Percentiles rank a stretch among this genome's conserved stretches.
Evolutionary conservation across 2,888 invertebrate genomes (phyloP).

Genomic region (Aethes cnicana): DNA sequence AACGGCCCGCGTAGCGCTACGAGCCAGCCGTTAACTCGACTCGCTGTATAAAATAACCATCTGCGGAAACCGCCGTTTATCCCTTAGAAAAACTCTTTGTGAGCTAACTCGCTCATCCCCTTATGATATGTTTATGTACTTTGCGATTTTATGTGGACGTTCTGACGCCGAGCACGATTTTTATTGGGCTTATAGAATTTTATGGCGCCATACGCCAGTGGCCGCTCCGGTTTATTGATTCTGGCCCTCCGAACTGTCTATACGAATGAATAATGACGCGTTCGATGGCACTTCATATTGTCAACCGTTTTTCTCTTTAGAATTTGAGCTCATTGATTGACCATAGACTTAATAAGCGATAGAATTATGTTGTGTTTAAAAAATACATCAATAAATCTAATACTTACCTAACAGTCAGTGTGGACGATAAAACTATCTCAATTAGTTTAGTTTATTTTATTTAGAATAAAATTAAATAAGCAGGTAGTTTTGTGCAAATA

Average conservation of each 20-base stretch:
- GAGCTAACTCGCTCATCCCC: conserved; percentile 75
- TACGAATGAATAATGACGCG: conserved; percentile 37
- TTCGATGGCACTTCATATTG: conserved; percentile 19
- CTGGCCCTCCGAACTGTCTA: conserved; percentile 51
- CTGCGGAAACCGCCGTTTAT: conserved; percentile 73
- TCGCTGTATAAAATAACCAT: conserved; percentile 82
- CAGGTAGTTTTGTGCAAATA: too few relatives aligned
- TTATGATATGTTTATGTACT: conserved; percentile 83
- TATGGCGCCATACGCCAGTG: conserved; percentile 74
- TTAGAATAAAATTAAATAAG: too few relatives aligned
- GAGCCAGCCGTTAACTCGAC: conserved; percentile 66
- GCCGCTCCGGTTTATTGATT: conserved; percentile 80
- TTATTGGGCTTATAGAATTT: conserved; percentile 82
- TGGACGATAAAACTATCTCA: too few relatives aligned
- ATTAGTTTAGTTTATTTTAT: too few relatives aligned
- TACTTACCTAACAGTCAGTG: too few relatives aligned
- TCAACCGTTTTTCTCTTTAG: conserved; percentile 17
- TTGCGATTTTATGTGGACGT: conserved; percentile 81
- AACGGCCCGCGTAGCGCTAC: conserved; percentile 40
- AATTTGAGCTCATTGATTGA: conserved; percentile 22
- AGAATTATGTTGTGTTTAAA: neutral
- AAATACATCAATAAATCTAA: neutral
- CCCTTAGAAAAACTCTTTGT: conserved; percentile 77
- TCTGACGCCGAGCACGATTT: conserved; percentile 80
- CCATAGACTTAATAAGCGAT: neutral